A percentile compares a stretch with the other conserved stretches of the same genome.
Evolutionary conservation across 2,888 invertebrate species (phyloP).

Genomic region (Pheosia gnoma): DNA sequence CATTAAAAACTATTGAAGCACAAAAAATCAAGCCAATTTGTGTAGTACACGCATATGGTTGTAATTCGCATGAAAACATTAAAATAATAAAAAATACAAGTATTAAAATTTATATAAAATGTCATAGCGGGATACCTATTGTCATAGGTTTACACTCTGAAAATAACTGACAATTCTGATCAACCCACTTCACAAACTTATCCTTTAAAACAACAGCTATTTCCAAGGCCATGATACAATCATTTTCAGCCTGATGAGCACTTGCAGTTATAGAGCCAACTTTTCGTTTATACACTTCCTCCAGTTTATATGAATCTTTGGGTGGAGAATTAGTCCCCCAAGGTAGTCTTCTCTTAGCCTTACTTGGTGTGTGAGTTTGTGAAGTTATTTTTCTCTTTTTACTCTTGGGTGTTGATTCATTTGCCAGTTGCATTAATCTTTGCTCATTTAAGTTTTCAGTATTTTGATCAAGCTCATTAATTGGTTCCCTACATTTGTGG

Average conservation of each 20-base stretch:
- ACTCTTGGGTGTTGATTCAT: conserved; percentile 57
- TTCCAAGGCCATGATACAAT: conserved; percentile 85
- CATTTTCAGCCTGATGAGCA: conserved; percentile 87
- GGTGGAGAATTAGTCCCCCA: conserved; percentile 50
- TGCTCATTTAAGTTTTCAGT: conserved; percentile 15
- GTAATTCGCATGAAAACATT: neutral
- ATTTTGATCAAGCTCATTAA: neutral
- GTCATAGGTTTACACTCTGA: conserved; percentile 63
- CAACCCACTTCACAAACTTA: conserved; percentile 84
- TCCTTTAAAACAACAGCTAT: conserved; percentile 81
- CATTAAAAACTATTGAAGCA: no score
- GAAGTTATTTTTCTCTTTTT: conserved; percentile 19
- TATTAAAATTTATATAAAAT: conserved; percentile 9
- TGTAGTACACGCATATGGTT: no score
- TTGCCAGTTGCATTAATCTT: conserved; percentile 43
- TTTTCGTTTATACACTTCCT: conserved; percentile 81
- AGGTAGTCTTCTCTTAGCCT: conserved; percentile 50
- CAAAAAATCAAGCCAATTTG: no score
- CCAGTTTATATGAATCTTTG: conserved; percentile 76
- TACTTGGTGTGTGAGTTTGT: conserved; percentile 16
- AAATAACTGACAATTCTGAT: conserved; percentile 55
- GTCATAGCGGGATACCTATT: conserved; percentile 54
- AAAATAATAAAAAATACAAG: conserved; percentile 10
- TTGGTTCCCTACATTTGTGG: neutral
- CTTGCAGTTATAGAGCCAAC: conserved; percentile 67